phyloP scores from a whole-genome alignment of 2,113 vertebrate genomes.

The Mormyrus iriodes region DNA sequence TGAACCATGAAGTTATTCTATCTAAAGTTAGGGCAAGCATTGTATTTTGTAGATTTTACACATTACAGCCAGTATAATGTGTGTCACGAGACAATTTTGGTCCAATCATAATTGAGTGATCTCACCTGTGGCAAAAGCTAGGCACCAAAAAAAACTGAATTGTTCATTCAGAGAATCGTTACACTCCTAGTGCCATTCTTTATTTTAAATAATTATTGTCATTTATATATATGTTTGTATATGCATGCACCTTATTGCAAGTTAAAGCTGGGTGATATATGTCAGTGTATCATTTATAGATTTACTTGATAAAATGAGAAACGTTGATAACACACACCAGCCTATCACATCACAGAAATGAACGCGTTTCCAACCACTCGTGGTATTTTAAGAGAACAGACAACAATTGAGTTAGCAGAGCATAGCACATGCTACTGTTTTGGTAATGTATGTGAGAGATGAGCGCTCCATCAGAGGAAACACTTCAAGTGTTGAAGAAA shows the following conservation, averaged over 20 bases:
- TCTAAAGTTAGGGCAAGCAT: no score
- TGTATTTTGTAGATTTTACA: no score
- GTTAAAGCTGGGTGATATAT: background rate
- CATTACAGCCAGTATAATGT: no score
- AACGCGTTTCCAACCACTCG: background rate
- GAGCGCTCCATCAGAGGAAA: background rate
- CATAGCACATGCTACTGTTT: background rate
- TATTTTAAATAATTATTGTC: background rate
- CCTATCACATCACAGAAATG: background rate
- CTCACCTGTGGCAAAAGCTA: background rate
- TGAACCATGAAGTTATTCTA: no score
- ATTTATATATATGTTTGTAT: background rate
- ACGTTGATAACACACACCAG: no score
- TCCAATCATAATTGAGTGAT: background rate
- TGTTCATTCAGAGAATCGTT: background rate
- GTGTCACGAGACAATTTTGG: no score
- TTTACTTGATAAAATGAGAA: background rate
- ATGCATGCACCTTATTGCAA: background rate
- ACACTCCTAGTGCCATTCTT: background rate
- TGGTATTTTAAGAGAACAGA: no score
- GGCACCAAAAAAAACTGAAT: background rate
- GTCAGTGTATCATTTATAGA: no score
- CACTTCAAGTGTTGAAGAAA: background rate
- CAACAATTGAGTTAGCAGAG: background rate
- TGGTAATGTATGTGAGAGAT: background rate